phyloP scores from a whole-genome alignment of 2,888 invertebrate species.

The Zaprionus obscuricornis region DNA sequence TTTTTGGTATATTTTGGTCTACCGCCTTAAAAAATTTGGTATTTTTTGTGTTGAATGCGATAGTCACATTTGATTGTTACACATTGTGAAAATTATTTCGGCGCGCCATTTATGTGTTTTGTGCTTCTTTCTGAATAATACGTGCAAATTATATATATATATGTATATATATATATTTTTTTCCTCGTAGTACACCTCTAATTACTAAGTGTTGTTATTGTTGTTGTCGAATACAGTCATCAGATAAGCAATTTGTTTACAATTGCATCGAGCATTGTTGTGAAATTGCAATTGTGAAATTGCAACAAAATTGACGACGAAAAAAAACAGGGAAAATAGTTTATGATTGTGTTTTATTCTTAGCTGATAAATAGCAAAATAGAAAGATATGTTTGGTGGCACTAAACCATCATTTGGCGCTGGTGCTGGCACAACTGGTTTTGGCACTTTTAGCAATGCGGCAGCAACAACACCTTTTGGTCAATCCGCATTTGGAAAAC shows the following conservation, averaged over 20 bases:
- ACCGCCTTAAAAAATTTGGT: too few relatives aligned
- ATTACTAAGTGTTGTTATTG: too few relatives aligned
- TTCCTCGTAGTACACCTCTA: too few relatives aligned
- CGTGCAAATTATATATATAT: too few relatives aligned
- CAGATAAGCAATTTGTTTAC: too few relatives aligned
- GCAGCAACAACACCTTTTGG: constrained; percentile 83
- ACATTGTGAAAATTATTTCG: constrained; percentile 65
- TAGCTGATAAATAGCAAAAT: constrained; percentile 8
- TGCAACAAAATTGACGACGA: constrained; percentile 12
- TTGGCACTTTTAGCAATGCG: constrained; percentile 78
- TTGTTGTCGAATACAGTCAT: too few relatives aligned
- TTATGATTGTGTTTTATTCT: constrained; percentile 33
- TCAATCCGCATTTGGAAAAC: constrained; percentile 85
- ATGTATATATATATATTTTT: neutral
- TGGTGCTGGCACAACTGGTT: constrained; percentile 78
- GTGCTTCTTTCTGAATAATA: too few relatives aligned
- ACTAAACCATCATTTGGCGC: constrained; percentile 84
- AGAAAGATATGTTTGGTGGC: constrained; percentile 81
- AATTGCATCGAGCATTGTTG: neutral
- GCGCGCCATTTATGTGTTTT: constrained; percentile 67
- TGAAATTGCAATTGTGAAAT: neutral
- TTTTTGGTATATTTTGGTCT: constrained; percentile 14
- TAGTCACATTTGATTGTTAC: too few relatives aligned
- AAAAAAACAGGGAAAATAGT: too few relatives aligned
- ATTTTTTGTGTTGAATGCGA: too few relatives aligned